A percentile compares a stretch with the other conserved stretches of the same genome.
Conservation (phyloP, 37 sponge, comb jelly and placozoan genomes). For the Beroe forskalii region DNA sequence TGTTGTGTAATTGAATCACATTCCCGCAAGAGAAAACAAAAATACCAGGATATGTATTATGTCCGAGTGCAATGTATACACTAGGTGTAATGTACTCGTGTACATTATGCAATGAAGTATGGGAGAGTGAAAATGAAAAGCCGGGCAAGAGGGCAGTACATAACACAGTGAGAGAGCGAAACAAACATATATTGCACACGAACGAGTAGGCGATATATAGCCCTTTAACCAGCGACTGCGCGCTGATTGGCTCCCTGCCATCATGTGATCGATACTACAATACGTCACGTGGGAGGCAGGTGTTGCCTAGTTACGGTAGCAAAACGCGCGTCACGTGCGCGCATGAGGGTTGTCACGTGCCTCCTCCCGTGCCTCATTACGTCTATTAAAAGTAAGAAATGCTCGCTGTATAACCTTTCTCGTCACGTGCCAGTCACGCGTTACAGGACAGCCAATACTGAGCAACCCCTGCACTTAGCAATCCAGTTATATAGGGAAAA, state of each 20-base stretch:
- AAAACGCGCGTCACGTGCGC: neutral
- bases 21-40: too few species aligned
- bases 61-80: too few species aligned
- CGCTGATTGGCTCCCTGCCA: neutral
- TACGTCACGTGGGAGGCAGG: too few species aligned
- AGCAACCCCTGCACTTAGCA: neutral
- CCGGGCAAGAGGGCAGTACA: neutral
- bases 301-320: too few species aligned
- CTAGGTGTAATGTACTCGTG: too few species aligned
- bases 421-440: neutral
- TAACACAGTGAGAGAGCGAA: neutral
- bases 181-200: neutral
- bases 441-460: neutral
- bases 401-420: neutral
- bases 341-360: neutral
- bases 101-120: neutral
- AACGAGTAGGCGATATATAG: neutral
- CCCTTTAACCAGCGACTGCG: neutral
- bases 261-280: neutral
- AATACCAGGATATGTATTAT: too few species aligned
- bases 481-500: constrained; percentile 9
- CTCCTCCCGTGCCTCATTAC: constrained; percentile 26
- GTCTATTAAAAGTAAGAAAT: constrained; percentile 30
- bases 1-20: too few species aligned
- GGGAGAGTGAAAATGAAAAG: neutral